These are phyloP conservation scores for Tricholauxania praeusta DNA, from an alignment of 2,888 invertebrate species.

Conservation along the genomic window DNA sequence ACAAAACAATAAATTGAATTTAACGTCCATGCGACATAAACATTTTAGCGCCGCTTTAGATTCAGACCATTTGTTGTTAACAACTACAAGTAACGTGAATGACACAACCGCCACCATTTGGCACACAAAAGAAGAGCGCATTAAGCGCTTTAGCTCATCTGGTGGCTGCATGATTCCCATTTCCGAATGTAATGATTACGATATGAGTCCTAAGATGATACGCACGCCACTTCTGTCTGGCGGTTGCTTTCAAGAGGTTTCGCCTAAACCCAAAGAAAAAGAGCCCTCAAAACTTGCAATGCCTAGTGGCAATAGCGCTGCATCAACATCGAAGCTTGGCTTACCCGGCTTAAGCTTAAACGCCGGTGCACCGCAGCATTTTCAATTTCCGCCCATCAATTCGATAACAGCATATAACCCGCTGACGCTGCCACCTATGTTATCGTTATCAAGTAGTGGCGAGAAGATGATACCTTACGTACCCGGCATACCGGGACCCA, in stretches of 20 bases:
- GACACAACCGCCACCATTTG: conserved; percentile 81
- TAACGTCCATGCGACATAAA: no score
- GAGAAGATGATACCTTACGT: conserved; percentile 85
- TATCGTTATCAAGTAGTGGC: conserved; percentile 62
- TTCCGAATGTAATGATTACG: conserved; percentile 72
- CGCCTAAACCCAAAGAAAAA: conserved; percentile 54
- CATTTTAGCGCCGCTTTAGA: background rate
- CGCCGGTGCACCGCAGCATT: conserved; percentile 68
- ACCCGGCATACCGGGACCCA: conserved; percentile 89
- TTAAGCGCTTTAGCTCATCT: conserved; percentile 63
- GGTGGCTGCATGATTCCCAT: conserved; percentile 74
- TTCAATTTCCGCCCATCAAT: conserved; percentile 77
- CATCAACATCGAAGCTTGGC: conserved; percentile 69
- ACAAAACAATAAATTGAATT: no score
- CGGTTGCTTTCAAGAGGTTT: conserved; percentile 77
- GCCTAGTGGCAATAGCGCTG: background rate
- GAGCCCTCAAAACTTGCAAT: conserved; percentile 47
- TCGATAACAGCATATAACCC: conserved; percentile 80
- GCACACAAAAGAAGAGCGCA: conserved; percentile 62
- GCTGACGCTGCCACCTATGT: conserved; percentile 74
- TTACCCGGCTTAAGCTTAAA: conserved; percentile 72
- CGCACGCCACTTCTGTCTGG: conserved; percentile 86
- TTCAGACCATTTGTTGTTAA: conserved; percentile 59
- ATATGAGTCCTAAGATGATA: conserved; percentile 80
- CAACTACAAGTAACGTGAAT: conserved; percentile 78